Conservation (phyloP, 1,140 invertebrate species). For the Stegodyphus dumicola region DNA sequence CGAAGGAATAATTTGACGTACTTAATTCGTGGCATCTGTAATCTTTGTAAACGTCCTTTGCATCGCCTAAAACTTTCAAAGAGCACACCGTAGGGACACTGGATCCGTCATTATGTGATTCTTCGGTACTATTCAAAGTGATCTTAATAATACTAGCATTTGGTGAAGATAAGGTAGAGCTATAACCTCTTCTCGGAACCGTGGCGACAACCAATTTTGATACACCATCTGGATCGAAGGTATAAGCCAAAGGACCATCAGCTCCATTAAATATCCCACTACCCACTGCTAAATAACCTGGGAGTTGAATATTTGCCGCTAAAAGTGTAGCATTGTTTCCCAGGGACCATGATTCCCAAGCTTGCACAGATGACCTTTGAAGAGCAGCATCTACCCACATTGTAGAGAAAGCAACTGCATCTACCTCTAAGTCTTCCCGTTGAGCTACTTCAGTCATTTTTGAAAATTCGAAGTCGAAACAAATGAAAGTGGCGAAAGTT, state of each 20-base stretch:
- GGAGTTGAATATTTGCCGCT: constrained; percentile 72
- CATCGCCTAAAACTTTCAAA: background rate
- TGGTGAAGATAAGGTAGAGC: background rate
- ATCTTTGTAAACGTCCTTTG: constrained; percentile 2
- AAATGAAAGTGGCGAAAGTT: constrained; percentile 80
- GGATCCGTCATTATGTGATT: background rate
- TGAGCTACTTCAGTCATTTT: constrained; percentile 19
- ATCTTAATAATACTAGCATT: constrained; percentile 6
- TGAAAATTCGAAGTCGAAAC: constrained; percentile 78
- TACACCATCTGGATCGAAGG: constrained; percentile 33
- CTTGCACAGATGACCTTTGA: constrained; percentile 73
- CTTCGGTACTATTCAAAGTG: background rate
- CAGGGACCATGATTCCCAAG: constrained; percentile 72
- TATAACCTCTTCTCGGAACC: constrained; percentile 6
- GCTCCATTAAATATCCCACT: constrained; percentile 61
- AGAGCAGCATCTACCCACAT: constrained; percentile 80
- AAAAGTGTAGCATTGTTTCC: constrained; percentile 73
- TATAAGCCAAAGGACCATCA: constrained; percentile 22
- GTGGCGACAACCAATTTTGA: constrained; percentile 41
- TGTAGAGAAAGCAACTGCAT: constrained; percentile 74
- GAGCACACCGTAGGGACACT: constrained; percentile 16
- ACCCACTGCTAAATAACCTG: constrained; percentile 59
- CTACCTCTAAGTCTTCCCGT: constrained; percentile 70
- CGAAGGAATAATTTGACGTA: constrained; percentile 21
- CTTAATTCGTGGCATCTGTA: constrained; percentile 22